These are phyloP conservation scores for Plecotus auritus DNA, from an alignment of 2,113 vertebrate species.

Conservation along the genomic window DNA sequence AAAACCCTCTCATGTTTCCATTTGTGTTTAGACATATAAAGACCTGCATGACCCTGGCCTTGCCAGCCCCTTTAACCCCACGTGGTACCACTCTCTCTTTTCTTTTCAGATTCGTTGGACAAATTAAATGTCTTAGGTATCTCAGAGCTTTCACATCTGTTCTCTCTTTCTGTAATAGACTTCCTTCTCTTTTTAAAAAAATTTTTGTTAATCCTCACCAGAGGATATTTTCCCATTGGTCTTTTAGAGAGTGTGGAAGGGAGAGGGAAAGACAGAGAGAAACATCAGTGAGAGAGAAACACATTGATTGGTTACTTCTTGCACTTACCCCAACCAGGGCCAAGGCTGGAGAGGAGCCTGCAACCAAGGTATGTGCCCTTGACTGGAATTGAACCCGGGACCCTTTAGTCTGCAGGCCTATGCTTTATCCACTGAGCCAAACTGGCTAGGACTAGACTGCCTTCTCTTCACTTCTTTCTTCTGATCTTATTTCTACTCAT, in stretches of 20 bases:
- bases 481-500: neutral
- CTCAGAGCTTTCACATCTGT: neutral
- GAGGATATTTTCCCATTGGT: no score
- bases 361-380: no score
- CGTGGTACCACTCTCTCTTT: neutral
- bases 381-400: no score
- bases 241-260: no score
- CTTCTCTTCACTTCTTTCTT: neutral
- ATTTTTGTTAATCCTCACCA: no score
- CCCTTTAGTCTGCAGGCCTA: no score
- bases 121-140: neutral
- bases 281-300: no score
- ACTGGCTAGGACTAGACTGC: neutral
- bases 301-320: no score
- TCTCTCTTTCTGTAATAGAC: neutral
- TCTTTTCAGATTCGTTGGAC: neutral
- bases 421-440: no score
- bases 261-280: no score
- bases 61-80: fast-evolving
- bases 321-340: no score
- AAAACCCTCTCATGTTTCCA: neutral
- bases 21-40: neutral
- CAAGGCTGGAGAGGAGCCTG: no score
- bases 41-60: neutral
- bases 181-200: neutral